A percentile compares a stretch with the other conserved stretches of the same genome.
phyloP scores from a whole-genome alignment of 2,797 vertebrate genomes.

The Ispidina lecontei region DNA sequence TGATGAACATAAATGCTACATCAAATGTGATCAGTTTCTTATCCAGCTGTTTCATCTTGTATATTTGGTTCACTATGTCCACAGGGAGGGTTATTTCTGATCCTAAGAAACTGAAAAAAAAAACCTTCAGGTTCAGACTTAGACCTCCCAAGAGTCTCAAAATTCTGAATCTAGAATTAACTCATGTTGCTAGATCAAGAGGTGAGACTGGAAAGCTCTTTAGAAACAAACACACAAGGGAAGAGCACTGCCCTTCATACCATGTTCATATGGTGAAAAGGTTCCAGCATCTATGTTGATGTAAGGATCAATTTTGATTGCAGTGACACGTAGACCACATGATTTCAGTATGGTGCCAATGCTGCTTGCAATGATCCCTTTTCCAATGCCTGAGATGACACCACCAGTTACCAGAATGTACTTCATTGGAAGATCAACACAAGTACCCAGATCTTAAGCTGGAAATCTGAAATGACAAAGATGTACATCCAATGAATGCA shows the following conservation, averaged over 20 bases:
- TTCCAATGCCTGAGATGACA: constrained; percentile 83
- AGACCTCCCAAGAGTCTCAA: background rate
- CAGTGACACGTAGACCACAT: constrained; percentile 82
- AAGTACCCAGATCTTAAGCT: background rate
- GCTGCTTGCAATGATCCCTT: constrained; percentile 85
- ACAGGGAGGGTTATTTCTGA: background rate
- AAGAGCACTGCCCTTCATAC: constrained; percentile 61
- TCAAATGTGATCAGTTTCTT: accelerated
- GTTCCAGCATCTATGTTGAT: constrained; percentile 85
- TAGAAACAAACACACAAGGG: background rate
- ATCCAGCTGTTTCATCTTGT: background rate
- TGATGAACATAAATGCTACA: background rate
- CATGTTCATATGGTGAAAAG: constrained; percentile 84
- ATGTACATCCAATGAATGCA: background rate
- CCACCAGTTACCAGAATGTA: constrained; percentile 84
- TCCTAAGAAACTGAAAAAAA: background rate
- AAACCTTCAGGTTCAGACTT: background rate
- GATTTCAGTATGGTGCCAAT: constrained; percentile 83
- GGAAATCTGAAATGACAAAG: constrained; percentile 54
- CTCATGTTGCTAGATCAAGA: background rate
- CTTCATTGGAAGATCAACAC: constrained; percentile 76
- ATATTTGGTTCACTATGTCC: background rate
- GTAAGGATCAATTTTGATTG: constrained; percentile 85
- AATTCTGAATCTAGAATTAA: background rate
- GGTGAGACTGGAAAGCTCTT: background rate